Base-by-base conservation (phyloP, 1,140 invertebrate species). In the Calliphora vicina region DNA sequence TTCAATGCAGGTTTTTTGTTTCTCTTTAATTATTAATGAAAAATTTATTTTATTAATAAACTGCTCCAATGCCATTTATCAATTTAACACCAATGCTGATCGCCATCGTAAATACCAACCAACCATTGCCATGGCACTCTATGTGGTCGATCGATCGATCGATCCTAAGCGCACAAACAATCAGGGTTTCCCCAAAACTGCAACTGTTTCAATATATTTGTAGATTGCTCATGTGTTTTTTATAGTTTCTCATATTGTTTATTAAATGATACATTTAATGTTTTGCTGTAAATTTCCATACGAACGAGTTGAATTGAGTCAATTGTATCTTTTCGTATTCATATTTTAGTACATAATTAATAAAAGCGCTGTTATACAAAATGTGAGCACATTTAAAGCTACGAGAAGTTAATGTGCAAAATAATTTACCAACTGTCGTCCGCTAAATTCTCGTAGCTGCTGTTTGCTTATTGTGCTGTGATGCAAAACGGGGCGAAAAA, bases 71-170 rank as follows among this genome's bases (percentile, higher is more conserved):
- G 35, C 23, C 42, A 78, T 78, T 78, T 78, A 78, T 78, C 74
- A 78, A 43, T 78, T 78, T 78, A 78, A 78, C 74, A 78, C 74
- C 74, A 78, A 43, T 45, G 13, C 23, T 78, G 73, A 76, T 76
- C n/a, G 35, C 74, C 74, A 78, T 45, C 9, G 74, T 23, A 20
- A 43, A 43, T 76, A 76, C 35, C 17, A 1, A n/a, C n/a, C n/a
- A n/a, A 71, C 17, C 73, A 76, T 29, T 76, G 35, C 27, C 74
- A 78, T 23, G n/a, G 74, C 74, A 25, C 74, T 43, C 74, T 78
- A 78, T 78, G 74, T 78, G 74, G 74, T 78, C 74, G n/a, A n/a
- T n/a, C n/a, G n/a, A n/a, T n/a, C n/a, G n/a, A n/a, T n/a, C n/a
- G n/a, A n/a, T n/a, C n/a, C 5, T n/a, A 61, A 61, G 13, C 50